phyloP scores from a whole-genome alignment of 2,888 invertebrate genomes.

The Meta bourneti region DNA sequence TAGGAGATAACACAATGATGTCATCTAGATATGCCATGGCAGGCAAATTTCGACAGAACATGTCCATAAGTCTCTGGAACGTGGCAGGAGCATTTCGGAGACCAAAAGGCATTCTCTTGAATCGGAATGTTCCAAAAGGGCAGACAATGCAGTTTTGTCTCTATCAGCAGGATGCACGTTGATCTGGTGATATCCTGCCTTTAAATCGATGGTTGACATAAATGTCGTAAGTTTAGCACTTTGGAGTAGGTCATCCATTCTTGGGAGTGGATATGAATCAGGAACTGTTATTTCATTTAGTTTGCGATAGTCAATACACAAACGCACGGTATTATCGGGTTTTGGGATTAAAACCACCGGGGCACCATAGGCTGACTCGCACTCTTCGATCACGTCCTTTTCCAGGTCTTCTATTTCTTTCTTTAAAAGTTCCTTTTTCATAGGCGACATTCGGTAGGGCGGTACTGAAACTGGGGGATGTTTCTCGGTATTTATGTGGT shows the following conservation, averaged over 20 bases:
- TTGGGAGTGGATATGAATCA: background rate
- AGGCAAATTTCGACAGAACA: background rate
- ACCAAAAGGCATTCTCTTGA: background rate
- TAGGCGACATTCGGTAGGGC: background rate
- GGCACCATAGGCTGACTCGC: no score
- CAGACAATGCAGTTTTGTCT: background rate
- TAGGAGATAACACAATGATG: no score
- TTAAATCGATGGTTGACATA: background rate
- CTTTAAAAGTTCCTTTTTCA: background rate
- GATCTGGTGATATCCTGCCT: background rate
- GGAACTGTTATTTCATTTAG: background rate
- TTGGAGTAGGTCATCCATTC: background rate
- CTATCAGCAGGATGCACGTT: background rate
- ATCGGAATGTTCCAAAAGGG: background rate
- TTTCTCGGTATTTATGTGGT: background rate
- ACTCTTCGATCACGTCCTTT: background rate
- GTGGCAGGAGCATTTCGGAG: background rate
- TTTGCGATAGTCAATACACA: background rate
- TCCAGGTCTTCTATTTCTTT: background rate
- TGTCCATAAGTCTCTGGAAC: background rate
- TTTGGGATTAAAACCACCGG: background rate
- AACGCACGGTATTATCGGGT: background rate
- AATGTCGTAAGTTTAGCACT: background rate
- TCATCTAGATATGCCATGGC: background rate
- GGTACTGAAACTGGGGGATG: no score